phyloP scores from a whole-genome alignment of 2,113 vertebrate species.

The Arenaria interpres region DNA sequence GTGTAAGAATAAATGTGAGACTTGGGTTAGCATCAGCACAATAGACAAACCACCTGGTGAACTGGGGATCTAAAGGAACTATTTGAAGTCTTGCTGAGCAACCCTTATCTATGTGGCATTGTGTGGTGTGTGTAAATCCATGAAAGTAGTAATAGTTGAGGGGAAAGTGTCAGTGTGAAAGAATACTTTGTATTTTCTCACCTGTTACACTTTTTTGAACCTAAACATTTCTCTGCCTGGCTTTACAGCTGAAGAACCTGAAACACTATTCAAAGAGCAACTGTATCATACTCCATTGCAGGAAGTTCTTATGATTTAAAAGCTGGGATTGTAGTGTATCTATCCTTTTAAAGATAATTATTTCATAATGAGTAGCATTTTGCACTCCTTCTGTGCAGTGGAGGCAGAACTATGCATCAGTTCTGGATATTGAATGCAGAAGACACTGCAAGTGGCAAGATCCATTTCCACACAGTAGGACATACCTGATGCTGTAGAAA shows the following conservation, averaged over 20 bases:
- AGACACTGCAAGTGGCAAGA: neutral
- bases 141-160: neutral
- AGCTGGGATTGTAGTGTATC: neutral
- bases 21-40: neutral
- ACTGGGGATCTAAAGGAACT: neutral
- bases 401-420: neutral
- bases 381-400: neutral
- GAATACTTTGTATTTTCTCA: neutral
- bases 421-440: neutral
- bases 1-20: fast-evolving
- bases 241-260: neutral
- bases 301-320: neutral
- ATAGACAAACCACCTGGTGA: neutral
- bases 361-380: neutral
- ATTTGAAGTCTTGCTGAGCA: neutral
- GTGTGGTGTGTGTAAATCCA: neutral
- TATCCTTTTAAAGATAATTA: neutral
- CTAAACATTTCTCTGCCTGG: neutral
- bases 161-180: neutral
- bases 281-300: neutral
- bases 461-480: neutral
- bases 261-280: neutral
- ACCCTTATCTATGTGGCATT: neutral
- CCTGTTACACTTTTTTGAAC: neutral
- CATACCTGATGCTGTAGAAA: neutral